Evolutionary conservation across 1,140 invertebrate species (phyloP).

Genomic region (Ips nitidus): DNA sequence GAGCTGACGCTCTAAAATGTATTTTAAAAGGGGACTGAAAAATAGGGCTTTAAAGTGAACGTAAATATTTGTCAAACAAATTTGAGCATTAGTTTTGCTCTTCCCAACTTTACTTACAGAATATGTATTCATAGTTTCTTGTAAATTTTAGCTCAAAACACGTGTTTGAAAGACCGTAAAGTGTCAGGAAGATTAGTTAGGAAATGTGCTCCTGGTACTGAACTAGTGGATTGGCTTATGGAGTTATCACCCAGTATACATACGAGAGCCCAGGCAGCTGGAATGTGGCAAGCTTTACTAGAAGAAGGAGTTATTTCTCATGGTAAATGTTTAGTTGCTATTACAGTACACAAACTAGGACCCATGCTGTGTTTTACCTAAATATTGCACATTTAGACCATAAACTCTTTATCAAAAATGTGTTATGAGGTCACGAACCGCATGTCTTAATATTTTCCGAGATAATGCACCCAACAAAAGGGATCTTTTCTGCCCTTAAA

Average conservation of each 20-base stretch:
- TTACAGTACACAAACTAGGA: not conserved
- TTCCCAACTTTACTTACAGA: too few relatives aligned
- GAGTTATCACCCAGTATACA: constrained; percentile 56
- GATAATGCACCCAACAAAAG: not conserved
- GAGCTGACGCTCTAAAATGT: constrained; percentile 2
- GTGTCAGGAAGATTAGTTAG: constrained; percentile 61
- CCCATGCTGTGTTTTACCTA: not conserved
- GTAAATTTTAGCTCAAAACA: constrained; percentile 50
- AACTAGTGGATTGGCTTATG: constrained; percentile 80
- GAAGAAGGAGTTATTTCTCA: constrained; percentile 80
- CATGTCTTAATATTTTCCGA: not conserved
- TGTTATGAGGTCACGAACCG: not conserved
- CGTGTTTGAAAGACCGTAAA: constrained; percentile 62
- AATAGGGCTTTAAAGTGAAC: constrained; percentile 9
- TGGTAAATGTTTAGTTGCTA: constrained; percentile 57
- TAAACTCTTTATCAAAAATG: constrained; percentile 1
- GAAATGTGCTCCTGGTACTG: constrained; percentile 63
- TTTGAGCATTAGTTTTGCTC: not conserved
- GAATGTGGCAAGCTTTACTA: constrained; percentile 83
- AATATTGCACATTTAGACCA: not conserved
- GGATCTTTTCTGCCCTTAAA: constrained; percentile 1
- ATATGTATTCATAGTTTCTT: not conserved
- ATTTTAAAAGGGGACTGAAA: constrained; percentile 10
- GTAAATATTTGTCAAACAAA: constrained; percentile 8
- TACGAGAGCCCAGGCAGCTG: constrained; percentile 73